Conservation (phyloP, 2,888 invertebrate species). For the Dorcus parallelipipedus region DNA sequence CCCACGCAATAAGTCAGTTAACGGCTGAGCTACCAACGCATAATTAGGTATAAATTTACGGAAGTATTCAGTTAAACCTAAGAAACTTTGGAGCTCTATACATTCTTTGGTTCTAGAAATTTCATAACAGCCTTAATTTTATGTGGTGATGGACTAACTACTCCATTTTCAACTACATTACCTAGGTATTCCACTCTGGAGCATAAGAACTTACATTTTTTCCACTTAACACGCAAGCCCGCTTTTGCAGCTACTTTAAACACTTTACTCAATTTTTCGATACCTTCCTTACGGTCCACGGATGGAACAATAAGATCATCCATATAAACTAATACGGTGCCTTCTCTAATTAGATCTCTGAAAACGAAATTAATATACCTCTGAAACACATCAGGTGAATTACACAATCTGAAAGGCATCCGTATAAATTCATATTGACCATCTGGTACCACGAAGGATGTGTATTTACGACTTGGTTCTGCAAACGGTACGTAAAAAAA, state of each 20-base stretch:
- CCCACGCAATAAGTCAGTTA: not conserved
- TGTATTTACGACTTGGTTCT: not conserved
- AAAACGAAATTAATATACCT: constrained; percentile 32
- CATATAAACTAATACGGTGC: not conserved
- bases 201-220: constrained; percentile 40
- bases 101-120: constrained; percentile 31
- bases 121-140: not conserved
- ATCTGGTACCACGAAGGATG: not conserved
- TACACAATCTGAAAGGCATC: constrained; percentile 7
- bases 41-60: not conserved
- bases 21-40: not conserved
- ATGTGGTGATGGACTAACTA: not conserved
- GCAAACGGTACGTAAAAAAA: not conserved
- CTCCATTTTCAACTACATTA: constrained; percentile 25
- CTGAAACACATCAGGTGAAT: constrained; percentile 25
- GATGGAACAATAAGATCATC: constrained; percentile 4
- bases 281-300: constrained; percentile 20
- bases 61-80: constrained; percentile 40
- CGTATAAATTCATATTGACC: constrained; percentile 6
- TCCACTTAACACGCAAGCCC: constrained; percentile 34
- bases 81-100: constrained; percentile 34
- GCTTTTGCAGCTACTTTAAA: constrained; percentile 23
- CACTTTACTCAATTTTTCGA: constrained; percentile 28
- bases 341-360: constrained; percentile 13
- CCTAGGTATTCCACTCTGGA: constrained; percentile 16